Evolutionary conservation across 2,888 invertebrate genomes (phyloP).

Genomic region (Drosophila trichaetosa): DNA sequence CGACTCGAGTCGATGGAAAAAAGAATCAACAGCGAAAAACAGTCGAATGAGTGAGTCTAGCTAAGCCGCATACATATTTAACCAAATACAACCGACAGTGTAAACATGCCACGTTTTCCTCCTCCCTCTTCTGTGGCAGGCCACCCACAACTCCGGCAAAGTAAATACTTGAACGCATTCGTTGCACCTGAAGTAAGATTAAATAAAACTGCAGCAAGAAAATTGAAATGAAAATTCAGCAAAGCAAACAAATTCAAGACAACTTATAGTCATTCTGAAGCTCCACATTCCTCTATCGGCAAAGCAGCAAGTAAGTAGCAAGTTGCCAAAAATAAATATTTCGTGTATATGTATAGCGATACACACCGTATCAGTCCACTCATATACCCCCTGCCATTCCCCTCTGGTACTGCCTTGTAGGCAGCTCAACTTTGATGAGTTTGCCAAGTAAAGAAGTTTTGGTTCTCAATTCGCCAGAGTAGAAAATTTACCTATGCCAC

Average conservation of each 20-base stretch:
- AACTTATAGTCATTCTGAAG: conserved; percentile 56
- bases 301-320: conserved; percentile 2
- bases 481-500: conserved; percentile 34
- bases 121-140: background rate
- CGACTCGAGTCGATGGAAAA: background rate
- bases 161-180: conserved; percentile 65
- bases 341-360: conserved; percentile 10
- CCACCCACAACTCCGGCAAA: conserved; percentile 27
- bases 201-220: conserved; percentile 71
- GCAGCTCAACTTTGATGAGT: conserved; percentile 74
- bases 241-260: conserved; percentile 72
- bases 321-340: conserved; percentile 41
- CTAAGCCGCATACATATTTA: conserved; percentile 15
- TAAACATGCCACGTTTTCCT: conserved; percentile 19
- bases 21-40: conserved; percentile 21
- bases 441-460: conserved; percentile 56
- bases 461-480: conserved; percentile 5
- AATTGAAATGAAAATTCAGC: conserved; percentile 79
- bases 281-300: conserved; percentile 7
- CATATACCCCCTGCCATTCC: conserved; percentile 4
- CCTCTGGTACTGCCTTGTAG: conserved; percentile 11
- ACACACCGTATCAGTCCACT: conserved; percentile 11
- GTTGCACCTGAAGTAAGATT: conserved; percentile 78
- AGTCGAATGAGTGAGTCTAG: background rate
- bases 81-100: conserved; percentile 17